Percentiles rank a stretch among this genome's conserved stretches.
Conservation (phyloP, 2,113 vertebrate species). For the Alosa alosa region DNA sequence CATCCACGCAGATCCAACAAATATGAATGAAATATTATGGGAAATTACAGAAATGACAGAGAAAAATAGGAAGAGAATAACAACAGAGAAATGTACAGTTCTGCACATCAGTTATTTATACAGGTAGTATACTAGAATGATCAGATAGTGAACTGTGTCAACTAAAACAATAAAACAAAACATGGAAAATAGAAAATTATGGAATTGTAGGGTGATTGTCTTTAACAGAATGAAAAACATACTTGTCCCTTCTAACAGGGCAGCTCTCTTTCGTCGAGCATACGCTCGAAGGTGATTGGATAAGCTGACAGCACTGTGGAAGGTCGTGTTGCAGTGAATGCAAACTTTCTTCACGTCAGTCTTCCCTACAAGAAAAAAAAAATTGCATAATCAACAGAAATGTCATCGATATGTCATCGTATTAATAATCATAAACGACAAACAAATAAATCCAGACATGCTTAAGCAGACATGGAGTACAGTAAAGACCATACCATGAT, state of each 20-base stretch:
- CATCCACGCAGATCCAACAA: background rate
- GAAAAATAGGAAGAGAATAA: background rate
- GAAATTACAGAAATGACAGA: background rate
- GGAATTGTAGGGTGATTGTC: constrained; percentile 21
- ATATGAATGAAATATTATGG: background rate
- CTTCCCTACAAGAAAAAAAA: constrained; percentile 76
- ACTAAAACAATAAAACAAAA: background rate
- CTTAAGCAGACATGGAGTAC: background rate
- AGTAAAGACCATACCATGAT: too few relatives aligned
- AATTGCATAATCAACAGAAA: constrained; percentile 5
- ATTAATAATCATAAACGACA: too few relatives aligned
- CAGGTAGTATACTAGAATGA: background rate
- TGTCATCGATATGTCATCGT: too few relatives aligned
- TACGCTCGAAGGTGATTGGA: constrained; percentile 85
- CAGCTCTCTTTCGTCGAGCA: constrained; percentile 83
- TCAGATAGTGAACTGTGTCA: background rate
- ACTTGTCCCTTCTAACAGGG: constrained; percentile 84
- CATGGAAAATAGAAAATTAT: background rate
- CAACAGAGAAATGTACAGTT: background rate
- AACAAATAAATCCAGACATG: background rate
- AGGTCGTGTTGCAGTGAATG: constrained; percentile 82
- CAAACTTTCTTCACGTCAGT: constrained; percentile 70
- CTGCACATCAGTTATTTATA: background rate
- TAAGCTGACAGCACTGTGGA: constrained; percentile 84
- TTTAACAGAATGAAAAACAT: constrained; percentile 56